phyloP scores from a whole-genome alignment of 2,797 vertebrate species.

The Centropyge bicolor region DNA sequence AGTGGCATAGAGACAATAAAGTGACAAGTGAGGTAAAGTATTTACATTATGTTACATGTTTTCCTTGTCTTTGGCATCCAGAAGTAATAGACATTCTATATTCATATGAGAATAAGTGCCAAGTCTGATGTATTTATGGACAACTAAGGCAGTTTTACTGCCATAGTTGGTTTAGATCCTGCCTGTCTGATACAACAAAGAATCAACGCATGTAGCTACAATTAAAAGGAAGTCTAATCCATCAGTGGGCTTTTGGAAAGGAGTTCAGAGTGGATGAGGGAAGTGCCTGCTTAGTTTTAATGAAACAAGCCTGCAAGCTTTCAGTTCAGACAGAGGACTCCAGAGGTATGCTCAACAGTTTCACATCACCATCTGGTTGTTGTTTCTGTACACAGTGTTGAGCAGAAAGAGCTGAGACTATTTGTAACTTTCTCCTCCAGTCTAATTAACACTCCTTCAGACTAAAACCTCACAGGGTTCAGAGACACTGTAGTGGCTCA shows the following conservation, averaged over 20 bases:
- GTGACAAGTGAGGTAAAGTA: too few relatives aligned
- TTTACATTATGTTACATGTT: too few relatives aligned
- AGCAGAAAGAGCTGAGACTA: background rate
- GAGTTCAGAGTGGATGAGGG: slow-evolving; percentile 19
- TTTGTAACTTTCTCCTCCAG: background rate
- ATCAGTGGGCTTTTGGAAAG: slow-evolving; percentile 9
- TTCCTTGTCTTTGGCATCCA: too few relatives aligned
- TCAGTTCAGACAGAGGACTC: slow-evolving; percentile 20
- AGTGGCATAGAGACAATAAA: too few relatives aligned
- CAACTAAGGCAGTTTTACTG: slow-evolving; percentile 16
- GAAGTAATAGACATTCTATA: too few relatives aligned
- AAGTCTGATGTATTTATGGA: slow-evolving; percentile 6
- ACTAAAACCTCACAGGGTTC: background rate
- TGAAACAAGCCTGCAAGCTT: slow-evolving; percentile 10
- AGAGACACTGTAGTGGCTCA: background rate
- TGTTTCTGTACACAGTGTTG: background rate
- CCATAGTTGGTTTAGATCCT: background rate
- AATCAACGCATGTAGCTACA: slow-evolving; percentile 17
- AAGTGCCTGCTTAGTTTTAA: slow-evolving; percentile 21
- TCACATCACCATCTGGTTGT: background rate
- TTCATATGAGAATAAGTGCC: too few relatives aligned
- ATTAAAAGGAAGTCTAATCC: slow-evolving; percentile 33
- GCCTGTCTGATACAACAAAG: slow-evolving; percentile 24
- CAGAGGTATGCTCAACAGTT: background rate
- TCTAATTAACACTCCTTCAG: background rate